Evolutionary conservation across 2,113 vertebrate species (phyloP).

Genomic region (Rhadina sibilatrix): DNA sequence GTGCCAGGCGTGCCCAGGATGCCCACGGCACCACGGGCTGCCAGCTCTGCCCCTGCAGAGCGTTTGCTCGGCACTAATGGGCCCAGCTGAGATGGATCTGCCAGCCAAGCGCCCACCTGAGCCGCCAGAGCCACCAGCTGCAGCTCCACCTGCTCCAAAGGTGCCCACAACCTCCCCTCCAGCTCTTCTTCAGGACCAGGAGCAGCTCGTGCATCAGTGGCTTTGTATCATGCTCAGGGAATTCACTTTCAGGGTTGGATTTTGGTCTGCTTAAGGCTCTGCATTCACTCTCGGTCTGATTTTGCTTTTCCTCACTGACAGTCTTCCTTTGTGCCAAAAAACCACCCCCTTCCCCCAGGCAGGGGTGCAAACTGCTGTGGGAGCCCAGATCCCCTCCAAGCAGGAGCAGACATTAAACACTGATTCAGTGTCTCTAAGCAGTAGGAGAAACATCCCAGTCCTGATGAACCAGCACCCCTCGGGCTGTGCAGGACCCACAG

Average conservation of each 20-base stretch:
- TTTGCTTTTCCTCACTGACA: not conserved
- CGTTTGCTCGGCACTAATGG: not conserved
- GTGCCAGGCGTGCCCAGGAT: not conserved
- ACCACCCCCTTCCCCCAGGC: accelerated
- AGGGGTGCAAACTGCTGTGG: not conserved
- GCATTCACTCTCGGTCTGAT: accelerated
- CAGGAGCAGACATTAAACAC: not conserved
- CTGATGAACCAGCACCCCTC: not conserved
- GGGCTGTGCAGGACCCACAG: not conserved
- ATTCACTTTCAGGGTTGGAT: not conserved
- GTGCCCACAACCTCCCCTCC: not conserved
- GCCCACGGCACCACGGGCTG: not conserved
- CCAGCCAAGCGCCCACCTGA: not conserved
- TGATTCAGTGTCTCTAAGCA: accelerated
- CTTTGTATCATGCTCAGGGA: not conserved
- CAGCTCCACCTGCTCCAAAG: not conserved
- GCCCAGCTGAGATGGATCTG: accelerated
- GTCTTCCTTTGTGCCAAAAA: not conserved
- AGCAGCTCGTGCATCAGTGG: not conserved
- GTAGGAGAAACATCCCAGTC: not conserved
- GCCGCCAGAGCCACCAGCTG: not conserved
- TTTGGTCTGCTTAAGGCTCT: not conserved
- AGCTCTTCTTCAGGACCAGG: not conserved
- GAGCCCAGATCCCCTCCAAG: not conserved
- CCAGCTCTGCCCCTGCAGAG: not conserved